Conservation (phyloP, 1,140 invertebrate genomes). For the Drosophila lacteicornis region DNA sequence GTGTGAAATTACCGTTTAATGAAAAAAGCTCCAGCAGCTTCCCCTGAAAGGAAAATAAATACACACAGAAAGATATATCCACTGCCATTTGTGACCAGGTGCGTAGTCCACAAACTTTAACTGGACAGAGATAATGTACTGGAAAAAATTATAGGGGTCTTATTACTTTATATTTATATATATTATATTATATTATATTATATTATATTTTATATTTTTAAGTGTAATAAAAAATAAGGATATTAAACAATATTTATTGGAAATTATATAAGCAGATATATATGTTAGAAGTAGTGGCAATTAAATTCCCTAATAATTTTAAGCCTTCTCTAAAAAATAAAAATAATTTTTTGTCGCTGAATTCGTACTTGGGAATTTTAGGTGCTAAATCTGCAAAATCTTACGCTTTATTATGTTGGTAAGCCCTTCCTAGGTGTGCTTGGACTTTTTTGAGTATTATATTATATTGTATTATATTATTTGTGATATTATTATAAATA, state of each 20-base stretch:
- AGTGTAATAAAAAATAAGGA: neutral
- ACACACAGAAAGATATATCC: conserved; percentile 31
- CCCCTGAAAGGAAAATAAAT: conserved; percentile 19
- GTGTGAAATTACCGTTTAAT: conserved; percentile 81
- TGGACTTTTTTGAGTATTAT: neutral
- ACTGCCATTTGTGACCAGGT: conserved; percentile 22
- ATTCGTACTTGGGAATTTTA: no score
- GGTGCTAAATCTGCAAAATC: no score
- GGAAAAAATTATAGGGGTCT: neutral
- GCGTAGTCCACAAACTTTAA: conserved; percentile 26
- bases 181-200: no score
- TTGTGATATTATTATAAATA: neutral
- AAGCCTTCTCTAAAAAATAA: no score
- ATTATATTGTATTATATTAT: neutral
- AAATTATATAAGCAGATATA: no score
- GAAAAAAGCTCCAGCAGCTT: conserved; percentile 60
- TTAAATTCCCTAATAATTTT: no score
- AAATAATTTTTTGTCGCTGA: no score
- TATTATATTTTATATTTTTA: no score
- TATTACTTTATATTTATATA: accelerated
- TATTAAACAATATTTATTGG: no score
- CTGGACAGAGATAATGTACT: neutral
- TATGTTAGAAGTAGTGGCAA: no score
- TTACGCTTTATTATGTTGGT: no score
- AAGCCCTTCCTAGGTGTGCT: no score